Percentiles rank a stretch among this genome's conserved stretches.
These are phyloP conservation scores for Brachyhypopomus gauderio DNA, from an alignment of 2,113 vertebrate genomes.

Conservation along the genomic window DNA sequence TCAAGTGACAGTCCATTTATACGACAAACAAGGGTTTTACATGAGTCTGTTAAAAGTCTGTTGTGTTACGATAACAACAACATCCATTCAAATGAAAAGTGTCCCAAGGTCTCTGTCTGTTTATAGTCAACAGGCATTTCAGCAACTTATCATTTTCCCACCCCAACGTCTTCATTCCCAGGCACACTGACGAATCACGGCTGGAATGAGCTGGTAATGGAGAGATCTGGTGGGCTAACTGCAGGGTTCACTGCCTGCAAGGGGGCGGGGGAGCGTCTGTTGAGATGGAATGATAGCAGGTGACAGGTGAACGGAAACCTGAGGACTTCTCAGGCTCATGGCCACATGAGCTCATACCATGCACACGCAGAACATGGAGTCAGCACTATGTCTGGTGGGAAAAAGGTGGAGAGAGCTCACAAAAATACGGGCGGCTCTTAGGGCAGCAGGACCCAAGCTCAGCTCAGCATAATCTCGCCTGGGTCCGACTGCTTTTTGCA, in stretches of 20 bases:
- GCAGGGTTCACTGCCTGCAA: conserved; percentile 52
- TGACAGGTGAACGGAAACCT: conserved; percentile 58
- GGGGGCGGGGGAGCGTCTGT: conserved; percentile 26
- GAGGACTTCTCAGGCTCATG: conserved; percentile 44
- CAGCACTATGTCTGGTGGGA: conserved; percentile 42
- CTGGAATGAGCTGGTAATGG: conserved; percentile 44
- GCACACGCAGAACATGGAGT: conserved; percentile 12
- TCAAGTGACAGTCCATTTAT: conserved; percentile 25
- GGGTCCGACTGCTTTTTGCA: conserved; percentile 31
- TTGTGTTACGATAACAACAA: conserved; percentile 39
- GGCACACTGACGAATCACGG: conserved; percentile 60
- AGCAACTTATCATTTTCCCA: conserved; percentile 53
- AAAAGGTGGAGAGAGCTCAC: neutral
- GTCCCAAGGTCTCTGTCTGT: conserved; percentile 35
- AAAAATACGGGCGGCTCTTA: neutral
- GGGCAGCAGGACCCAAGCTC: neutral
- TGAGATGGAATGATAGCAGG: conserved; percentile 64
- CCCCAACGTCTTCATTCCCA: conserved; percentile 61
- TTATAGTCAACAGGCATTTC: conserved; percentile 59
- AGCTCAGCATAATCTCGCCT: neutral
- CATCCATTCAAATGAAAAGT: conserved; percentile 36
- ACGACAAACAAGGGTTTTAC: conserved; percentile 49
- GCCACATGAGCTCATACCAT: conserved; percentile 46
- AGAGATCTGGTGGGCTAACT: conserved; percentile 58
- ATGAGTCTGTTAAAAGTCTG: conserved; percentile 44